A percentile compares a stretch with the other conserved stretches of the same genome.
Conservation (phyloP, 2,113 vertebrate genomes). For the Pristiophorus japonicus region DNA sequence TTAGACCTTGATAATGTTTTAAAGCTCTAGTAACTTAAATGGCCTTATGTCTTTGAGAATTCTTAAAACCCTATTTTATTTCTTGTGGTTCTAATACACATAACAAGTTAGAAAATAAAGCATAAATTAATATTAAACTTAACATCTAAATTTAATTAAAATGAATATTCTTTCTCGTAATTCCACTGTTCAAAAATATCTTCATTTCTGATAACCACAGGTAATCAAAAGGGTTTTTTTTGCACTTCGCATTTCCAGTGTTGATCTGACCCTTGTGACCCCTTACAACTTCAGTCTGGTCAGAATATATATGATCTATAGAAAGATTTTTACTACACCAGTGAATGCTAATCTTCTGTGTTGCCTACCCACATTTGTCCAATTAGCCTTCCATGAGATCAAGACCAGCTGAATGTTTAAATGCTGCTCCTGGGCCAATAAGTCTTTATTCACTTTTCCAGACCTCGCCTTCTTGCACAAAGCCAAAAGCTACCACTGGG, state of each 20-base stretch:
- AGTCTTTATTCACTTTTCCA: not conserved
- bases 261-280: not conserved
- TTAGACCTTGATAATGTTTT: not conserved
- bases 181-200: not conserved
- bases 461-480: not conserved
- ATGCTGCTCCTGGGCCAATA: constrained; percentile 16
- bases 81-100: not conserved
- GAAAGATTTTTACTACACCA: not conserved
- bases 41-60: not conserved
- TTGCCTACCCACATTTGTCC: not conserved
- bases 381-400: constrained; percentile 16
- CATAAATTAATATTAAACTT: not conserved
- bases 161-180: not conserved
- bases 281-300: not conserved
- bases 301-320: not conserved
- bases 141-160: not conserved
- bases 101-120: not conserved
- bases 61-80: not conserved
- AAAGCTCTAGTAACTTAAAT: not conserved
- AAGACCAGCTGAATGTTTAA: constrained; percentile 4
- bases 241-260: not conserved
- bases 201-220: not conserved
- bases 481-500: constrained; percentile 4
- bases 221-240: not conserved
- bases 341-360: constrained; percentile 20